A percentile compares a stretch with the other conserved stretches of the same genome.
Evolutionary conservation across 2,888 invertebrate genomes (phyloP).

Genomic region (Tiphia femorata): DNA sequence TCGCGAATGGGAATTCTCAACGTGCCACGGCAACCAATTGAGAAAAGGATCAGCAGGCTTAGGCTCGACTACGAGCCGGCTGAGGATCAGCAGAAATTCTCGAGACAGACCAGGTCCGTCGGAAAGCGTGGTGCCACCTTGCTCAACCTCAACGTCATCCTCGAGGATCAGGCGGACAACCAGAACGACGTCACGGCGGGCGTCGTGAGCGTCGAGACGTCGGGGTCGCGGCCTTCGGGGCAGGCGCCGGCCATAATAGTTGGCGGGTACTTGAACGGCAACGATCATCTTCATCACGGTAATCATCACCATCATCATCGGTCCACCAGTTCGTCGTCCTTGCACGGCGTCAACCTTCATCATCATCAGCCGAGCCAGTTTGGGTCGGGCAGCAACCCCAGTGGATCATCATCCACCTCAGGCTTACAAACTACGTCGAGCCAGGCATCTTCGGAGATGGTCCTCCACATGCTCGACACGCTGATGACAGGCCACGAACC

Average conservation of each 20-base stretch:
- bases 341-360: background rate
- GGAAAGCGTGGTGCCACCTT: too few relatives aligned
- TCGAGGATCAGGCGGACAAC: slow-evolving; percentile 2
- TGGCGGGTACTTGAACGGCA: slow-evolving; percentile 45
- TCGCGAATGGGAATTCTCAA: too few relatives aligned
- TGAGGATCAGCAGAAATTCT: too few relatives aligned
- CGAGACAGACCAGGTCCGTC: too few relatives aligned
- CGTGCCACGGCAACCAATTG: too few relatives aligned
- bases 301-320: too few relatives aligned
- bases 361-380: background rate
- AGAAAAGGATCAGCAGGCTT: too few relatives aligned
- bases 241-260: slow-evolving; percentile 59
- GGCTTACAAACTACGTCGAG: background rate
- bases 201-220: slow-evolving; percentile 67
- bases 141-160: too few relatives aligned
- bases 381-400: slow-evolving; percentile 16
- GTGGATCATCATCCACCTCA: too few relatives aligned
- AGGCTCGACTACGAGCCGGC: too few relatives aligned
- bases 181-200: slow-evolving; percentile 65
- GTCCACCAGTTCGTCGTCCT: slow-evolving; percentile 23
- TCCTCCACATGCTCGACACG: slow-evolving; percentile 80
- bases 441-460: slow-evolving; percentile 75
- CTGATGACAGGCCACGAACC: slow-evolving; percentile 77
- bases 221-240: slow-evolving; percentile 63
- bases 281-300: slow-evolving; percentile 37